phyloP scores from a whole-genome alignment of 2,113 vertebrate species.

The Nothobranchius furzeri region DNA sequence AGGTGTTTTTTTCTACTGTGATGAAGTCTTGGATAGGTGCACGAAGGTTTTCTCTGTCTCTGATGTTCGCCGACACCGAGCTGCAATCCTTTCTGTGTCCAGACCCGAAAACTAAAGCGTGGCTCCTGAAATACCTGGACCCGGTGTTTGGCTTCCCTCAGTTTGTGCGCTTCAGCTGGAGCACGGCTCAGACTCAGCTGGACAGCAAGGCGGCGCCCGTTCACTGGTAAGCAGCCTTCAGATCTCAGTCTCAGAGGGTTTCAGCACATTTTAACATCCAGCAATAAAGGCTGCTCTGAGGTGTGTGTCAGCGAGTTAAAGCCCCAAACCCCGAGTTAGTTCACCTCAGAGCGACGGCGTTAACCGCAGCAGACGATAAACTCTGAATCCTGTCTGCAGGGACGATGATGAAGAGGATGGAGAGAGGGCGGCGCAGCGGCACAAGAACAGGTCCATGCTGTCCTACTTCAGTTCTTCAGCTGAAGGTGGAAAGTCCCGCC shows the following conservation, averaged over 20 bases:
- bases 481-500: conserved; percentile 39
- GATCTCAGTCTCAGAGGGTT: neutral
- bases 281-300: no score
- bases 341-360: no score
- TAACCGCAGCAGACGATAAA: conserved; percentile 9
- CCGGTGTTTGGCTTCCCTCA: conserved; percentile 90
- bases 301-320: no score
- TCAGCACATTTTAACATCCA: no score
- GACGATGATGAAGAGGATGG: conserved; percentile 79
- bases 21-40: no score
- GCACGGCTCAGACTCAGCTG: conserved; percentile 86
- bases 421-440: conserved; percentile 73
- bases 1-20: no score
- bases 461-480: conserved; percentile 75
- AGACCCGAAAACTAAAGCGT: conserved; percentile 93
- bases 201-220: conserved; percentile 83
- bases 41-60: no score
- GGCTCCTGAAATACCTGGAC: conserved; percentile 84
- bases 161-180: conserved; percentile 93
- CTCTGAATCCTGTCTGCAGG: conserved; percentile 65
- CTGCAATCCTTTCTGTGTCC: neutral
- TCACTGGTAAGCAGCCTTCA: conserved; percentile 70
- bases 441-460: conserved; percentile 78
- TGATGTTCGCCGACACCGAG: no score
- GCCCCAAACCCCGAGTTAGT: no score